Percentiles rank a stretch among this genome's conserved stretches.
Evolutionary conservation across 2,113 vertebrate species (phyloP).

Genomic region (Solenodon paradoxus): DNA sequence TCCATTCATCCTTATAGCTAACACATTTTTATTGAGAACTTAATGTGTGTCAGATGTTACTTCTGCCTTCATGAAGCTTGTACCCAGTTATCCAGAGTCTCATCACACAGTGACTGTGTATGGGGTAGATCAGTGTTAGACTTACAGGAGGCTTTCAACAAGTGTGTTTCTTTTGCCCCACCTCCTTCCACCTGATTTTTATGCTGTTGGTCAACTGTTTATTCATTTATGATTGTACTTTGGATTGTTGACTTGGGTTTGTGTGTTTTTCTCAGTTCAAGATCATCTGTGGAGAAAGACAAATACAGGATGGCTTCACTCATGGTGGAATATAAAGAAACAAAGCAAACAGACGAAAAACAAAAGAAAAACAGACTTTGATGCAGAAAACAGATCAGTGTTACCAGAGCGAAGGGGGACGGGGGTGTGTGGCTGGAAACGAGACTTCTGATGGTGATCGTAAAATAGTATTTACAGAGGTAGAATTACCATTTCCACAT

Average conservation of each 20-base stretch:
- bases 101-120: neutral
- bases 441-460: neutral
- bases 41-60: neutral
- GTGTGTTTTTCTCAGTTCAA: constrained; percentile 9
- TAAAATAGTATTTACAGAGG: neutral
- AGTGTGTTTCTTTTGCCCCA: neutral
- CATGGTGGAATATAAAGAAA: neutral
- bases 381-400: neutral
- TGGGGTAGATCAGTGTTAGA: neutral
- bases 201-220: neutral
- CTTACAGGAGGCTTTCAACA: neutral
- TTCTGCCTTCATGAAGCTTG: neutral
- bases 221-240: constrained; percentile 6
- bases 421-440: neutral
- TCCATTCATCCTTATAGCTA: neutral
- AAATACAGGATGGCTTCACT: neutral
- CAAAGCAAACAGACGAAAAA: neutral
- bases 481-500: neutral
- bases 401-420: neutral
- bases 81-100: neutral
- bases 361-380: neutral
- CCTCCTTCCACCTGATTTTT: neutral
- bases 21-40: neutral
- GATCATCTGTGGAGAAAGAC: neutral
- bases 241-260: constrained; percentile 34